These are phyloP conservation scores for Ornithoptera alexandrae DNA, from an alignment of 2,888 invertebrate genomes.

Conservation along the genomic window DNA sequence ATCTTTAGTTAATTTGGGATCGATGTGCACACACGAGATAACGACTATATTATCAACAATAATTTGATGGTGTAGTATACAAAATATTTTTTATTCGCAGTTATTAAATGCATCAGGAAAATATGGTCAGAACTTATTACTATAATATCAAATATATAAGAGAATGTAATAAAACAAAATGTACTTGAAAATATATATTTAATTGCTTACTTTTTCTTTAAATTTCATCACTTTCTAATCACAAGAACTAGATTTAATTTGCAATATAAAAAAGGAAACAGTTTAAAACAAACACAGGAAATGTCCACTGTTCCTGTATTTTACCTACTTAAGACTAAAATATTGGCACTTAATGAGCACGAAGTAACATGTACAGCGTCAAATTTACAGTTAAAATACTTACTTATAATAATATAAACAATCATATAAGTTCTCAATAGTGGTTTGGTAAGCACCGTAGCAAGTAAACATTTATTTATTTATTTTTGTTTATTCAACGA, in stretches of 20 bases:
- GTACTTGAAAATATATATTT: constrained; percentile 57
- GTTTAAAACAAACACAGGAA: constrained; percentile 45
- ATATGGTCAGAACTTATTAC: too few species aligned
- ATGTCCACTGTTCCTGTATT: constrained; percentile 34
- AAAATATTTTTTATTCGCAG: too few species aligned
- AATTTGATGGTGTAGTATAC: too few species aligned
- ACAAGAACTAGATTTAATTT: constrained; percentile 49
- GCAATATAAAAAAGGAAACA: constrained; percentile 36
- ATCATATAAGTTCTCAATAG: constrained; percentile 35
- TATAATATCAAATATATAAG: too few species aligned
- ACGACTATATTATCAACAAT: too few species aligned
- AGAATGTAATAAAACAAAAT: constrained; percentile 28
- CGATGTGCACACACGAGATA: too few species aligned
- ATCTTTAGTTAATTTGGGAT: too few species aligned
- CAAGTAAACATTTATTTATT: not conserved
- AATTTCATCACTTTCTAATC: constrained; percentile 60
- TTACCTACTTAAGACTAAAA: constrained; percentile 64
- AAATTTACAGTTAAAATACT: constrained; percentile 34
- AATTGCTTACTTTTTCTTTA: constrained; percentile 47
- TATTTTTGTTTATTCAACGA: too few species aligned
- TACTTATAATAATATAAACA: constrained; percentile 37
- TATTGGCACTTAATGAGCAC: constrained; percentile 76
- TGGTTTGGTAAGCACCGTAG: constrained; percentile 19
- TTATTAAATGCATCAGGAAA: too few species aligned
- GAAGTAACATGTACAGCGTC: constrained; percentile 49